Evolutionary conservation across 2,888 invertebrate genomes (phyloP), one percentile per base, ranked within the genome.

Genomic region (Volucella inanis): DNA sequence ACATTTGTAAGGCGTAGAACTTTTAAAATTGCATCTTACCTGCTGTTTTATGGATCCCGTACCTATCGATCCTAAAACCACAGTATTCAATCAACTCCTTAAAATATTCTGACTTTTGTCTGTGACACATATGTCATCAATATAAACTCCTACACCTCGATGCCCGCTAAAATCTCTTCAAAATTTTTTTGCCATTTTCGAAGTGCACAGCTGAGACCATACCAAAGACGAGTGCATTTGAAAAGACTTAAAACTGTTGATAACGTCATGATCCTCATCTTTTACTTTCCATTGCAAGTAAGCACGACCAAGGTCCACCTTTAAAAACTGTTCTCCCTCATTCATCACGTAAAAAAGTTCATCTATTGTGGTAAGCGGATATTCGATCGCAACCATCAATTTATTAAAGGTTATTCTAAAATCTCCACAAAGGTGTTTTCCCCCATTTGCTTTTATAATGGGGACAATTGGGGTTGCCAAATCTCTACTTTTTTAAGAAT

Each of bases 201-300:
- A n/a, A n/a, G 75, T 55, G 62, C 47, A 52, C 43, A 64, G 38
- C 61, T 45, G 1, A 64, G 15, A 39, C 55, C 55, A 65, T 61
- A 72, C 49, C 39, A 41, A 12, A 43, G 41, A 8, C 43, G 41
- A 3, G 59, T 41, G 18, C 59, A 18, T 59, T 62, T 45, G n/a
- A 18, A 45, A 22, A 61, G 45, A n/a, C 61, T 45, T 1, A 45
- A 8, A 61, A 18, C 18, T 18, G 61, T 45, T 1, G n/a, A 45
- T 22, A 61, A 43, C 3, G 64, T 65, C 14, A 74, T 45, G 50
- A 55, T 75, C 62, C 11, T 75, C 75, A 8, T 87, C 87, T 22
- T 87, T 87, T 39, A 90, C 84, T 84, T 88, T 88, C 59, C 90
- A 59, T 77, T 90, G 89, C 83, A 90, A 87, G 76, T 90, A 91